These are phyloP conservation scores for Drosophila sp. DNA, from an alignment of 1,140 invertebrate genomes.

Conservation along the genomic window DNA sequence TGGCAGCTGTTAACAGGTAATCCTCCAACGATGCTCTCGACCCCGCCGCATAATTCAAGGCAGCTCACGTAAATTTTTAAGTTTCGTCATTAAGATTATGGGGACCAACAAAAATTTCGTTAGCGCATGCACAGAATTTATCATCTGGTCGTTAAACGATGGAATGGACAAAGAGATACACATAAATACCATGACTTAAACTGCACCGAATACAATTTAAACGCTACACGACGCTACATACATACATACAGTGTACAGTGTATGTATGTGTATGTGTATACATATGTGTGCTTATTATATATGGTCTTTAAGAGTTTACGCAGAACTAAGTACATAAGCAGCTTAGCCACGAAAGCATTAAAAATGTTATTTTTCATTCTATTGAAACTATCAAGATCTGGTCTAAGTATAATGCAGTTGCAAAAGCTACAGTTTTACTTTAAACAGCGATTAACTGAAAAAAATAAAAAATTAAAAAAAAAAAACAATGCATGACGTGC, in stretches of 20 bases:
- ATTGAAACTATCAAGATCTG: constrained; percentile 2
- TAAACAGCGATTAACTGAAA: background rate
- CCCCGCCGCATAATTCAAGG: constrained; percentile 63
- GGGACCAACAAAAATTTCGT: constrained; percentile 76
- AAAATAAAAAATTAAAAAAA: background rate
- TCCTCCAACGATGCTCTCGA: constrained; percentile 34
- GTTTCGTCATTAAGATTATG: constrained; percentile 83
- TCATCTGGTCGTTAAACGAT: constrained; percentile 60
- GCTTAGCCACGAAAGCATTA: constrained; percentile 14
- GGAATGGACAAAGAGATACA: constrained; percentile 42
- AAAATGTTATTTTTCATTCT: constrained; percentile 16
- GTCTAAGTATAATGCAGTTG: background rate
- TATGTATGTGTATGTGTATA: background rate
- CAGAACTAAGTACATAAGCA: constrained; percentile 17
- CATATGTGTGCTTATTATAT: background rate
- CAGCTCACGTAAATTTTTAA: constrained; percentile 82
- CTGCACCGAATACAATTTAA: constrained; percentile 16
- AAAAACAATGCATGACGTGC: no score
- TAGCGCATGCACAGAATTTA: constrained; percentile 76
- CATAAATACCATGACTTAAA: constrained; percentile 2
- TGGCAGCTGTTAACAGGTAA: constrained; percentile 68
- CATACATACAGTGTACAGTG: no score
- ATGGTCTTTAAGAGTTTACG: constrained; percentile 12
- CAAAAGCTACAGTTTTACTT: background rate
- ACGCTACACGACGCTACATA: no score